Base-by-base conservation (phyloP, 2,888 invertebrate species). In the Abrostola triplasia region DNA sequence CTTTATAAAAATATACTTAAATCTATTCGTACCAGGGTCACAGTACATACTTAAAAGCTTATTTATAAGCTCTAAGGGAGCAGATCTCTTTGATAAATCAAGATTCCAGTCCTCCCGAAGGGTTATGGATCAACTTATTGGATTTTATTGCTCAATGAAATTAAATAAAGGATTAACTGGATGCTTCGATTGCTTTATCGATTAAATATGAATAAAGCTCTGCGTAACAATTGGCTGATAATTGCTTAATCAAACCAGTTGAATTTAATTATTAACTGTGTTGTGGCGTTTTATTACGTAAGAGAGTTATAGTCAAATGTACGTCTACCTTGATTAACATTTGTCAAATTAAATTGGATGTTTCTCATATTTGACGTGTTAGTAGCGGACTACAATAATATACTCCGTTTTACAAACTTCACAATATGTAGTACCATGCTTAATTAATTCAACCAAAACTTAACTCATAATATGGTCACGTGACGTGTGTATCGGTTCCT, bases 121-220 rank as follows among this genome's bases (percentile, higher is more conserved):
- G 44, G 63, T 51, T 67, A 60, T 67, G 44, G 51, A 64, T 53
- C 55, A 57, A 58, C 63, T 76, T 67, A 68, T 66, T 64, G 55
- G 63, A 59, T 69, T 67, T 49, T 61, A 64, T 77, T 59, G 58
- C 49, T 53, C 36, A 49, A 63, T 52, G 36, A 59, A 62, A 66
- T 59, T 50, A 54, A 52, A 48, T 52, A 61, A 50, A 40, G 13
- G 41, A 44, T 60, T 54, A 51, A 62, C 52, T 55, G 13, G 48
- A 64, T 41, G 55, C 24, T 51, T 36, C 57, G 12, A 51, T 7
- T 10, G n/a, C 36, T 70, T 74, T 52, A 64, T 58, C 58, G 52
- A 59, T 36, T 57, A 48, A 52, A 51, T 44, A 36, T 37, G 36
- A 42, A 13, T 40, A 49, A 44, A 52, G 13, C 52, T 13, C 36